Base-by-base conservation (phyloP, 2,888 invertebrate genomes). In the Mongoloraphidia duomilia region DNA sequence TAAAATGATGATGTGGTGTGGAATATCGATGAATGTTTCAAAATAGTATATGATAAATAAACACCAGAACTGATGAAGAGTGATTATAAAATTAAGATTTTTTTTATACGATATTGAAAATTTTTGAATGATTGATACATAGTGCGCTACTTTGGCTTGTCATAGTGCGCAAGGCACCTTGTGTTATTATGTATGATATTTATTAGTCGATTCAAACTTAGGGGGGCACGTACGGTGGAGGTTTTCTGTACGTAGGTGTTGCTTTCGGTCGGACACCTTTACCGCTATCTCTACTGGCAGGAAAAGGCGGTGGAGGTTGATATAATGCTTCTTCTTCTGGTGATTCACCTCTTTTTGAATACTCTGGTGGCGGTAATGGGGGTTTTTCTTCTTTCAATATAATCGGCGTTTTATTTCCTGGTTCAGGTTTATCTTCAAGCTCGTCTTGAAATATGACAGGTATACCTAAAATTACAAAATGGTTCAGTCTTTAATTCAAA, bases 361-460 rank as follows among this genome's bases (percentile, higher is more conserved):
- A 86, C 55, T 84, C 84, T 8, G 90, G 88, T 5, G 91, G 90
- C 46, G 90, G 77, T 50, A 93, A 69, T 8, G 95, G 94, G 10
- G 95, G 94, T 62, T 93, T 92, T 64, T 95, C 95, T 59, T 95
- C 93, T 61, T 91, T 87, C 69, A 95, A 77, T 58, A 96, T 93
- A 48, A 95, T 86, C 6, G 95, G 95, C 54, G 88, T 84, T 70
- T 93, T 90, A 63, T 90, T 89, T 33, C 84, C 85, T 14, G 88
- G 83, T 65, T 88, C 88, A 0, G 87, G 89, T 59, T 92, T 85
- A 61, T 94, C 94, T 58, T 95, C 94, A 41, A 96, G 73, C 66
- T 97, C 97, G 66, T 97, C 95, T 67, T 90, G 89, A 70, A 96
- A 95, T 62, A 97, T 96, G 38, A 96, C 93, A 1, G 97, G 96